phyloP scores from a whole-genome alignment of 1,140 invertebrate genomes.

The Phenacoccus solenopsis region DNA sequence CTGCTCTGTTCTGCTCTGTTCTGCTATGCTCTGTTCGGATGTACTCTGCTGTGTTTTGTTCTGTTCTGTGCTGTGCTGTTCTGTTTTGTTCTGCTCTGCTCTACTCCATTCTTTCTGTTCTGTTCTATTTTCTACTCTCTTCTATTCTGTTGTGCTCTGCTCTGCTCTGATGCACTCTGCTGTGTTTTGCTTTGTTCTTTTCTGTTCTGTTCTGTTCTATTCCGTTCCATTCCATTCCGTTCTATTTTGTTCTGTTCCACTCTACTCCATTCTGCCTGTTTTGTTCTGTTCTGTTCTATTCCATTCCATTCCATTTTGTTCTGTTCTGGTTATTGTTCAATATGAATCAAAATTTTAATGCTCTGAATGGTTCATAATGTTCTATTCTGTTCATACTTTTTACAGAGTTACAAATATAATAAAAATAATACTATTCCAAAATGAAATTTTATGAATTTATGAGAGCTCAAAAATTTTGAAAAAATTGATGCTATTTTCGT shows the following conservation, averaged over 20 bases:
- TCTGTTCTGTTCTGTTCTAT: constrained; percentile 13
- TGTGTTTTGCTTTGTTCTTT: constrained; percentile 24
- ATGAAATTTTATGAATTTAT: no score
- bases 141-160: constrained; percentile 22
- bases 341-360: no score
- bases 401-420: no score
- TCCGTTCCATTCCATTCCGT: constrained; percentile 21
- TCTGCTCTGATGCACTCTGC: constrained; percentile 23
- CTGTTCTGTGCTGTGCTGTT: constrained; percentile 23
- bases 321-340: constrained; percentile 21
- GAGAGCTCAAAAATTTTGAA: no score
- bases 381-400: constrained; percentile 24
- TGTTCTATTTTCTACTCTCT: constrained; percentile 22
- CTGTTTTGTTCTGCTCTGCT: constrained; percentile 20
- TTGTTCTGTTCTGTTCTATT: constrained; percentile 23
- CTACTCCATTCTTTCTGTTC: constrained; percentile 23
- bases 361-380: constrained; percentile 22
- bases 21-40: constrained; percentile 24
- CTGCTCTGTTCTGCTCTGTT: constrained; percentile 24
- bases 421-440: no score
- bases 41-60: constrained; percentile 23
- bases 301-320: constrained; percentile 20
- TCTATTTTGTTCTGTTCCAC: constrained; percentile 24
- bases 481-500: no score
- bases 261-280: constrained; percentile 24